phyloP scores from a whole-genome alignment of 1,140 invertebrate genomes.

The Platorchestia sp. region DNA sequence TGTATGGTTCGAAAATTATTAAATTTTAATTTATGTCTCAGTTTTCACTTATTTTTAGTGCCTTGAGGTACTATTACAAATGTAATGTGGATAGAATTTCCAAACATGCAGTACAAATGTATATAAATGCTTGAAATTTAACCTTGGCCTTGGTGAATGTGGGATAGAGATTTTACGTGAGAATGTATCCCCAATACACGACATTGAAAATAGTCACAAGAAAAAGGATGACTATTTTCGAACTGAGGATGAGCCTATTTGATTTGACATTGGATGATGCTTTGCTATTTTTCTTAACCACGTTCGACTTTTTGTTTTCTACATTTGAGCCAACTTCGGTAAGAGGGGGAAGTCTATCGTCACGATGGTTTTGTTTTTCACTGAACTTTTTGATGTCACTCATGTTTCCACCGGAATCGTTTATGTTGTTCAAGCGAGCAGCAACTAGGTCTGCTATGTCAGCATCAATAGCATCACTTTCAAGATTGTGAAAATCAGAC shows the following conservation, averaged over 20 bases:
- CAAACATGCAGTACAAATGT: too few relatives aligned
- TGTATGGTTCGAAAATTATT: too few relatives aligned
- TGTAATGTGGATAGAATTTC: too few relatives aligned
- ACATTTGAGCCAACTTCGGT: neutral
- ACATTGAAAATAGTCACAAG: conserved; percentile 15
- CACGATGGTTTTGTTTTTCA: neutral
- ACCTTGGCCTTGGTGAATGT: neutral
- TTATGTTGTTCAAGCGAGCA: neutral
- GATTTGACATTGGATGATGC: neutral
- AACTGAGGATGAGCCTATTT: neutral
- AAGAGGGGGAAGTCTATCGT: neutral
- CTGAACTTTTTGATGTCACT: neutral
- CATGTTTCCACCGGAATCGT: neutral
- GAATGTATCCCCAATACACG: conserved; percentile 16
- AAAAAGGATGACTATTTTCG: conserved; percentile 26
- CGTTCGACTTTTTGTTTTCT: neutral
- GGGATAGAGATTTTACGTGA: neutral
- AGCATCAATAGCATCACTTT: neutral
- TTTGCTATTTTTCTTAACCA: neutral
- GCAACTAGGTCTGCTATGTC: neutral
- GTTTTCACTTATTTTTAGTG: too few relatives aligned
- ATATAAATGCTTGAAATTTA: too few relatives aligned
- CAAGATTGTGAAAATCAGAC: neutral
- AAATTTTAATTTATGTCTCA: too few relatives aligned
- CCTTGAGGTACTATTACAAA: too few relatives aligned